A percentile compares a stretch with the other conserved stretches of the same genome.
Conservation (phyloP, 2,888 invertebrate species). For the Microplitis deprimator region DNA sequence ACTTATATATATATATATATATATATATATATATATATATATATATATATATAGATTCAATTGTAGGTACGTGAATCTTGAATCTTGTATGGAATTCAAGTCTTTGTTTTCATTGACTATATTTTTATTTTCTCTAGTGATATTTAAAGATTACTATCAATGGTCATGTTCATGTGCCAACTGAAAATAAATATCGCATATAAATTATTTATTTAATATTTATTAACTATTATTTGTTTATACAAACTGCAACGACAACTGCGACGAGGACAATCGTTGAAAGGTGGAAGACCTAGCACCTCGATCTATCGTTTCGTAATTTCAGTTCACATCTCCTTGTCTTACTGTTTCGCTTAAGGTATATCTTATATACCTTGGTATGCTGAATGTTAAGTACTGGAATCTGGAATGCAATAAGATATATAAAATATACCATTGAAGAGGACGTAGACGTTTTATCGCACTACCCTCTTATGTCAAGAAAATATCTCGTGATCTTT, state of each 20-base stretch:
- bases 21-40: too few species aligned
- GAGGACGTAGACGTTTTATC: neutral
- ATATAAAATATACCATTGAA: neutral
- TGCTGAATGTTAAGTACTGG: slow-evolving; percentile 37
- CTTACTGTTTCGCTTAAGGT: slow-evolving; percentile 19
- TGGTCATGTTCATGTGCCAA: slow-evolving; percentile 10
- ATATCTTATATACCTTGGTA: slow-evolving; percentile 28
- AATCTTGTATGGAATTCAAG: slow-evolving; percentile 3
- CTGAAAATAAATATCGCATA: slow-evolving; percentile 18
- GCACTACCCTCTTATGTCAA: slow-evolving; percentile 1
- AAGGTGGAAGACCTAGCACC: slow-evolving; percentile 32
- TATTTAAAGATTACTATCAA: slow-evolving; percentile 20
- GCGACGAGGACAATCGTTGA: slow-evolving; percentile 11
- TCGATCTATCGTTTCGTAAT: slow-evolving; percentile 18
- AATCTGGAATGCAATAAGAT: neutral
- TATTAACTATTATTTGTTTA: slow-evolving; percentile 3
- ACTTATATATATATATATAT: neutral
- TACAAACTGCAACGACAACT: neutral
- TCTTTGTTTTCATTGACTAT: slow-evolving; percentile 19
- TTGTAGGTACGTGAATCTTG: neutral
- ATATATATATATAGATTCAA: too few species aligned
- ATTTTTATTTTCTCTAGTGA: slow-evolving; percentile 17
- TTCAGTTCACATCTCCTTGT: slow-evolving; percentile 16
- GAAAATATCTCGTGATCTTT: neutral
- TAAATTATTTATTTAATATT: slow-evolving; percentile 5